Percentiles rank a stretch among this genome's conserved stretches.
Conservation (phyloP, 2,113 vertebrate species). For the Sapajus apella region DNA sequence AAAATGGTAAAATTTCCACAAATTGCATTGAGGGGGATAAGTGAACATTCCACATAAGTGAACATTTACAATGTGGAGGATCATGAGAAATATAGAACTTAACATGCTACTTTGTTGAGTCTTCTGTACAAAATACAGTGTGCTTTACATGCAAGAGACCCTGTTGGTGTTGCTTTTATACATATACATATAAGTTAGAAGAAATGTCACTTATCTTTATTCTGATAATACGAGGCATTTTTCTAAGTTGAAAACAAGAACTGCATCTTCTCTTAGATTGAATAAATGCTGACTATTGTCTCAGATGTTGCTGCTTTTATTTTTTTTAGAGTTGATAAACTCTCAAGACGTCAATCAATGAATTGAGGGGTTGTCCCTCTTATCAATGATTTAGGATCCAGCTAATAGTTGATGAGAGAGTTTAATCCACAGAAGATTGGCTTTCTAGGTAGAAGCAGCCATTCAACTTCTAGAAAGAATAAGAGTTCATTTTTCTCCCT, state of each 20-base stretch:
- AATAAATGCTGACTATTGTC: neutral
- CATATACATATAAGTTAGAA: neutral
- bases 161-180: neutral
- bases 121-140: neutral
- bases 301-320: neutral
- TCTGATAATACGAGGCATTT: neutral
- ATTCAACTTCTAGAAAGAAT: neutral
- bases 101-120: neutral
- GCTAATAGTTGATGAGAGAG: slow-evolving; percentile 32
- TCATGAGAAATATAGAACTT: neutral
- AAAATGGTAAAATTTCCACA: too few relatives aligned
- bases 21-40: neutral
- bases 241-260: neutral
- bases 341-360: neutral
- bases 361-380: slow-evolving; percentile 2
- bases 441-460: slow-evolving; percentile 10
- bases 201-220: neutral
- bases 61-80: neutral
- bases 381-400: slow-evolving; percentile 44
- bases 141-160: neutral
- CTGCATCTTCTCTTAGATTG: neutral
- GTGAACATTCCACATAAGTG: neutral
- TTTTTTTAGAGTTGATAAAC: neutral
- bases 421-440: slow-evolving; percentile 24
- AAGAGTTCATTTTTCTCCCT: slow-evolving; percentile 16